These are phyloP conservation scores for Sclerodermus sp. DNA, from an alignment of 2,888 invertebrate genomes.

Conservation along the genomic window DNA sequence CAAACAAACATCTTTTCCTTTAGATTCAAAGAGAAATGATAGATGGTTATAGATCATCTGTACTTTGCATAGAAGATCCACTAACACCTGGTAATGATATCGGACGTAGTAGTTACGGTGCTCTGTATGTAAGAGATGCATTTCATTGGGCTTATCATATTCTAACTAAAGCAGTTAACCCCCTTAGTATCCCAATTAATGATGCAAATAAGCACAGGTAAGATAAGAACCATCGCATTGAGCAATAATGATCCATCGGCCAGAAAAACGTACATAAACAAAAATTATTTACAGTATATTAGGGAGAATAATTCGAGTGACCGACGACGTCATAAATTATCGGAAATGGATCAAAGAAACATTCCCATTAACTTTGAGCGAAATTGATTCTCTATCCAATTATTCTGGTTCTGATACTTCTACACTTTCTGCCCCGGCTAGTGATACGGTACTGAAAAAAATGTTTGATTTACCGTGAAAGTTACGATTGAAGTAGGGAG, in stretches of 20 bases:
- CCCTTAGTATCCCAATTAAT: conserved; percentile 59
- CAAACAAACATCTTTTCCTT: conserved; percentile 8
- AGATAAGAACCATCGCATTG: too few relatives aligned
- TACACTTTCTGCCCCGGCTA: conserved; percentile 54
- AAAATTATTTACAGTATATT: conserved; percentile 67
- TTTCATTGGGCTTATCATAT: conserved; percentile 95
- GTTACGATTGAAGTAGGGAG: background rate
- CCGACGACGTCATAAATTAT: conserved; percentile 86
- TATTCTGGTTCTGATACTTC: conserved; percentile 56
- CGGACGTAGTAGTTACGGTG: conserved; percentile 95
- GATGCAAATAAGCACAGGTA: conserved; percentile 60
- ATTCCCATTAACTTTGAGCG: conserved; percentile 48
- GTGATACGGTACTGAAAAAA: conserved; percentile 47
- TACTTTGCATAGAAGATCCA: conserved; percentile 97
- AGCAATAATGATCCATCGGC: background rate
- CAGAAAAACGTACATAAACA: too few relatives aligned
- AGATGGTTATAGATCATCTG: conserved; percentile 89
- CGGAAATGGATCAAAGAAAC: conserved; percentile 68
- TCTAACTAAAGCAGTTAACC: conserved; percentile 75
- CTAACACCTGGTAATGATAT: conserved; percentile 95
- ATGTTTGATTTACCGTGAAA: background rate
- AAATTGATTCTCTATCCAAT: conserved; percentile 49
- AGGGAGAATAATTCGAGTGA: conserved; percentile 89
- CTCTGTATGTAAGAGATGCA: conserved; percentile 85
- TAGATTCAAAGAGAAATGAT: conserved; percentile 87